Evolutionary conservation across 2,113 vertebrate genomes (phyloP).

Genomic region (Leptobrachium ailaonicum): DNA sequence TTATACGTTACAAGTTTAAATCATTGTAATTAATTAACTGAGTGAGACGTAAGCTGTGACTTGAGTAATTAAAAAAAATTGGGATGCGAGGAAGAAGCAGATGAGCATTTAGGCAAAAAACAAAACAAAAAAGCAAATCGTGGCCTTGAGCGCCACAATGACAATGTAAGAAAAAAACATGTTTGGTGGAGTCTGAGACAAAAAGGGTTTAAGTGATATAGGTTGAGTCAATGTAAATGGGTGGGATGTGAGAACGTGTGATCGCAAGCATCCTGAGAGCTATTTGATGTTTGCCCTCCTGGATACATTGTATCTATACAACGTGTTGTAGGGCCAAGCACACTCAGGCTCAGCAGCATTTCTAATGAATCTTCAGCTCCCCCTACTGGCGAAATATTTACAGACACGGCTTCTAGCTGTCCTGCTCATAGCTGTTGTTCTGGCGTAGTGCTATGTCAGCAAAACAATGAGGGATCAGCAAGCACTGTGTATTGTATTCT

Average conservation of each 20-base stretch:
- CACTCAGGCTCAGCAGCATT: background rate
- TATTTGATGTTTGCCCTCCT: slow-evolving; percentile 54
- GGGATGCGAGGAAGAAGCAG: background rate
- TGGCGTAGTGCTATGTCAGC: no score
- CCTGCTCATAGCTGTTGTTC: background rate
- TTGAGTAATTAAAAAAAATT: no score
- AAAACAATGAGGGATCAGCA: no score
- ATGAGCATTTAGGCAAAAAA: background rate
- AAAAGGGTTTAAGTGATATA: slow-evolving; percentile 34
- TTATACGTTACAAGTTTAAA: no score
- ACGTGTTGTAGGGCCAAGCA: slow-evolving; percentile 21
- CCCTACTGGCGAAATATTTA: slow-evolving; percentile 74
- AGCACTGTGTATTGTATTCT: no score
- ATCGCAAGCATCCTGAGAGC: slow-evolving; percentile 54
- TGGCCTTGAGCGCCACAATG: background rate
- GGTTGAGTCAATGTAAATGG: slow-evolving; percentile 35
- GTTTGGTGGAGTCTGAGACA: slow-evolving; percentile 11
- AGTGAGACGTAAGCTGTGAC: no score
- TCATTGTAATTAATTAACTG: no score
- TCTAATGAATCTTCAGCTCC: slow-evolving; percentile 76
- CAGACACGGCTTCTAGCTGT: background rate
- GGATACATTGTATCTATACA: slow-evolving; percentile 21
- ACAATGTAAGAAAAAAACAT: background rate
- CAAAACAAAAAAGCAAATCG: background rate
- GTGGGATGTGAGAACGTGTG: slow-evolving; percentile 50